phyloP scores from a whole-genome alignment of 1,140 invertebrate genomes.

The Apis florea region DNA sequence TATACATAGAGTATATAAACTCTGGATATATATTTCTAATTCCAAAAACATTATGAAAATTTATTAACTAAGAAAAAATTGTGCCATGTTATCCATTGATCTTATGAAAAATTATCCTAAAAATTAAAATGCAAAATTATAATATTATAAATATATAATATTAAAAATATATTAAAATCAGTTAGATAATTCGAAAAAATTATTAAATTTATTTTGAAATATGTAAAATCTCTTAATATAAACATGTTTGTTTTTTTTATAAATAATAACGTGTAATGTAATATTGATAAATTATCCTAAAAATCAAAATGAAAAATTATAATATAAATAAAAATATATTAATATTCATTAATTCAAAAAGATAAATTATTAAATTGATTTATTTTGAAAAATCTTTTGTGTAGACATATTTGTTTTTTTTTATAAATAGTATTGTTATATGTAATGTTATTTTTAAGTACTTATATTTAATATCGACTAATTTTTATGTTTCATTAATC shows the following conservation, averaged over 20 bases:
- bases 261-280: too few relatives aligned
- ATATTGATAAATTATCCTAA: not conserved
- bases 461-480: not conserved
- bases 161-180: too few relatives aligned
- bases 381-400: conserved; percentile 17
- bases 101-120: too few relatives aligned
- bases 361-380: conserved; percentile 18
- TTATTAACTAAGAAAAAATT: not conserved
- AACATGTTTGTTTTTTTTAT: too few relatives aligned
- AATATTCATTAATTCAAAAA: not conserved
- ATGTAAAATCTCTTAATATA: too few relatives aligned
- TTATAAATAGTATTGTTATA: not conserved
- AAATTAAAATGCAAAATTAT: too few relatives aligned
- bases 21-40: not conserved
- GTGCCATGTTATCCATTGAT: not conserved
- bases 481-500: not conserved
- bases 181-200: too few relatives aligned
- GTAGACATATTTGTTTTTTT: not conserved
- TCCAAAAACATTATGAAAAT: not conserved
- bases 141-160: too few relatives aligned
- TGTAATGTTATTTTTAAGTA: conserved; percentile 14
- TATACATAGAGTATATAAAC: not conserved
- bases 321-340: conserved; percentile 5
- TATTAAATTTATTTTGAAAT: too few relatives aligned
- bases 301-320: conserved; percentile 23